phyloP scores from a whole-genome alignment of 2,888 invertebrate genomes.

The Eurytoma californica region DNA sequence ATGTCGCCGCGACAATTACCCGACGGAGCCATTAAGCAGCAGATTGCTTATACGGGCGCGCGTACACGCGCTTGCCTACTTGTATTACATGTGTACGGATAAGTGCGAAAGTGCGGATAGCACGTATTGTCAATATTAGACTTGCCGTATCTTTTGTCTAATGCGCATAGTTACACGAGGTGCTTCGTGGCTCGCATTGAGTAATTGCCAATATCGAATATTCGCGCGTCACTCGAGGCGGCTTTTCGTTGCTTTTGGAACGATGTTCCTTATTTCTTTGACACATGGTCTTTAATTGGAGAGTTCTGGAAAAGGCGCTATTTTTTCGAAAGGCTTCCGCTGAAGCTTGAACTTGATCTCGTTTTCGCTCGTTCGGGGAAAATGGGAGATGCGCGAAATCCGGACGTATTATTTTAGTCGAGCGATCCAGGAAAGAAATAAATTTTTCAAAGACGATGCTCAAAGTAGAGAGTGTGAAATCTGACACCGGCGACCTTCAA shows the following conservation, averaged over 20 bases:
- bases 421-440: background rate
- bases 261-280: no score
- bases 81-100: slow-evolving; percentile 36
- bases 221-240: no score
- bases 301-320: background rate
- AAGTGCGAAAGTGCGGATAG: slow-evolving; percentile 4
- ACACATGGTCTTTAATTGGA: background rate
- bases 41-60: slow-evolving; percentile 19
- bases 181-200: no score
- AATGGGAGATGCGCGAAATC: background rate
- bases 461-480: background rate
- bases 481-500: background rate
- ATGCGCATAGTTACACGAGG: no score
- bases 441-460: background rate
- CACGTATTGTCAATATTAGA: slow-evolving; percentile 46
- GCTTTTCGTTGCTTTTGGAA: no score
- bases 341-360: background rate
- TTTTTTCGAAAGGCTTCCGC: background rate
- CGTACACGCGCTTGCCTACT: slow-evolving; percentile 35
- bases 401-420: background rate
- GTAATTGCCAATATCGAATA: no score
- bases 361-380: background rate
- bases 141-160: slow-evolving; percentile 21
- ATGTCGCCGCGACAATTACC: slow-evolving; percentile 40
- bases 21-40: slow-evolving; percentile 15